Percentiles rank a stretch among this genome's conserved stretches.
These are phyloP conservation scores for Entomobrya multifasciata DNA, from an alignment of 2,888 invertebrate genomes.

Conservation along the genomic window DNA sequence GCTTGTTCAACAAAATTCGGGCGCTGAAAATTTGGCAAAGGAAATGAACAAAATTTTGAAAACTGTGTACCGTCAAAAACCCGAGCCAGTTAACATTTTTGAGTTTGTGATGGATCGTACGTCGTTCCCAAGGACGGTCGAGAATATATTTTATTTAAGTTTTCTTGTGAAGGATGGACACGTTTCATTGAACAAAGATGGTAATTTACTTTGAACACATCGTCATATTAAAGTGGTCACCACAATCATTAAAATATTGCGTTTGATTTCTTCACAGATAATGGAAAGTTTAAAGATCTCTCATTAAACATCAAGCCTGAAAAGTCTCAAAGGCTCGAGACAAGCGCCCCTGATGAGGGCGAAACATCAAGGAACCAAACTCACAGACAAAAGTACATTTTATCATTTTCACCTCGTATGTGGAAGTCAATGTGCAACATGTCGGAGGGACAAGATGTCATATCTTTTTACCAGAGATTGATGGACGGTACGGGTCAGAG, in stretches of 20 bases:
- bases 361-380: constrained; percentile 40
- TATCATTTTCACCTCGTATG: constrained; percentile 36
- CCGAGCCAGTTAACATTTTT: constrained; percentile 39
- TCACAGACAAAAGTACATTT: constrained; percentile 44
- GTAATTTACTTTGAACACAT: background rate
- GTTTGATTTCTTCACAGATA: constrained; percentile 29
- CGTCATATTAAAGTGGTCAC: background rate
- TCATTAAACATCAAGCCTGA: constrained; percentile 49
- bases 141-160: constrained; percentile 54
- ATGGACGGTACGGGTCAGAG: no score
- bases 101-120: constrained; percentile 48
- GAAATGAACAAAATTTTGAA: constrained; percentile 50
- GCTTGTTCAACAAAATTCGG: constrained; percentile 26
- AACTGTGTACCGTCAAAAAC: background rate
- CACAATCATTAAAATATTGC: background rate
- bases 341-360: constrained; percentile 3
- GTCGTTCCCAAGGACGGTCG: constrained; percentile 51
- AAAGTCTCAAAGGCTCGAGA: constrained; percentile 12
- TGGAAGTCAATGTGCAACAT: constrained; percentile 31
- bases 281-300: constrained; percentile 53
- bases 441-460: constrained; percentile 25
- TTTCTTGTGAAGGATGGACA: constrained; percentile 51
- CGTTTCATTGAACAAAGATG: constrained; percentile 37
- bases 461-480: background rate
- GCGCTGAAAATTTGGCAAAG: constrained; percentile 17